These are phyloP conservation scores for Enteromius viviparus DNA, from an alignment of 2,797 vertebrate genomes.

Conservation along the genomic window DNA sequence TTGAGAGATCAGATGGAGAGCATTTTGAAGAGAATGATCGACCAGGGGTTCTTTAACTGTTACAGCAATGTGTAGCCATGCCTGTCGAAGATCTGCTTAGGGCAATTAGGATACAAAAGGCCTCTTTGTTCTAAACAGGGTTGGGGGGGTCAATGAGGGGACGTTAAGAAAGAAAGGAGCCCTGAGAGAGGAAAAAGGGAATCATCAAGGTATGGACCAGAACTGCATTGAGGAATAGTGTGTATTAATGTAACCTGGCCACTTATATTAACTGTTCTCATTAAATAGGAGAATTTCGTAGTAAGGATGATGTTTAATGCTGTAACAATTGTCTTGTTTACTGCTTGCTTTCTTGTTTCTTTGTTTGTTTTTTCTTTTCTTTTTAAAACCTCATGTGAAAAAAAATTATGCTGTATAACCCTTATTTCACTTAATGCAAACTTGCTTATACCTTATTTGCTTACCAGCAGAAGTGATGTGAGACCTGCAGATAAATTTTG, in stretches of 20 bases:
- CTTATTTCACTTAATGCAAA: neutral
- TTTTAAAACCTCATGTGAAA: neutral
- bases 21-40: constrained; percentile 43
- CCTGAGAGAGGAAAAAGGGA: constrained; percentile 30
- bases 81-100: constrained; percentile 54
- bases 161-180: constrained; percentile 47
- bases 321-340: neutral
- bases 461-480: neutral
- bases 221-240: neutral
- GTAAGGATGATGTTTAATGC: neutral
- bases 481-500: neutral
- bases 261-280: neutral
- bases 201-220: constrained; percentile 24
- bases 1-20: constrained; percentile 26
- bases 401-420: neutral
- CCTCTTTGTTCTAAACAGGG: constrained; percentile 55
- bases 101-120: constrained; percentile 60
- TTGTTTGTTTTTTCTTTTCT: neutral
- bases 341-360: neutral
- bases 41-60: constrained; percentile 30
- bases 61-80: constrained; percentile 45
- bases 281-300: neutral
- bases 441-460: neutral
- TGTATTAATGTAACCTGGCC: neutral
- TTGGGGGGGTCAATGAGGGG: constrained; percentile 26